Percentiles rank a stretch among this genome's conserved stretches.
These are phyloP conservation scores for Polietes domitor DNA, from an alignment of 2,888 invertebrate species.

Conservation along the genomic window DNA sequence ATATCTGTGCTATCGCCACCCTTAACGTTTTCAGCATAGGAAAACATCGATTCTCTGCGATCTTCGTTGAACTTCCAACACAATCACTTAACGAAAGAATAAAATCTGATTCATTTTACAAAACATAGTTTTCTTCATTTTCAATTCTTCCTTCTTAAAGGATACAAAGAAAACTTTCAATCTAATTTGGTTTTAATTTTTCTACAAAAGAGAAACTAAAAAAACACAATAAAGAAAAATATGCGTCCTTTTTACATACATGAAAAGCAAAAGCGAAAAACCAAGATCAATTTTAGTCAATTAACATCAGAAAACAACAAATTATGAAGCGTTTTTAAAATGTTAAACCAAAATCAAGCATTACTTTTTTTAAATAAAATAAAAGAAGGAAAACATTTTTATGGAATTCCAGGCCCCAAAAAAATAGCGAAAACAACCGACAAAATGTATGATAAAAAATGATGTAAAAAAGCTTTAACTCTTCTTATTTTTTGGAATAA, in stretches of 20 bases:
- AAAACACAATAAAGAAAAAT: slow-evolving; percentile 66
- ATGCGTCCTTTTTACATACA: slow-evolving; percentile 75
- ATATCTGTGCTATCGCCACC: too few species aligned
- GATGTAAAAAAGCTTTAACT: slow-evolving; percentile 63
- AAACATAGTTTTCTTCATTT: neutral
- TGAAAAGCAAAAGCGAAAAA: slow-evolving; percentile 63
- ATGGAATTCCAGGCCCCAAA: neutral
- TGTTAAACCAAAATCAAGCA: slow-evolving; percentile 52
- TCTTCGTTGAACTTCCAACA: neutral
- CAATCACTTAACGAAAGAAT: too few species aligned
- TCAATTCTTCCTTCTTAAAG: neutral
- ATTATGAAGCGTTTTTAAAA: slow-evolving; percentile 68
- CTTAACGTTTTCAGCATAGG: too few species aligned
- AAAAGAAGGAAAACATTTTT: slow-evolving; percentile 40
- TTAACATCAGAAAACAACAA: slow-evolving; percentile 71
- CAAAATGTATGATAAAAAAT: slow-evolving; percentile 53
- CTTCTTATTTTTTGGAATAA: slow-evolving; percentile 47
- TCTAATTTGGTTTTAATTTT: slow-evolving; percentile 27
- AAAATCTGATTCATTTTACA: too few species aligned
- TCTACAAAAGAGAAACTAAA: slow-evolving; percentile 53
- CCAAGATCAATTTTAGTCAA: slow-evolving; percentile 80
- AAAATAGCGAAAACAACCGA: neutral
- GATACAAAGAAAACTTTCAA: slow-evolving; percentile 27
- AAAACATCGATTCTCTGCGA: too few species aligned
- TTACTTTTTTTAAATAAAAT: slow-evolving; percentile 35